Conservation (phyloP, 2,888 invertebrate genomes). For the Drosophila maculinotata region DNA sequence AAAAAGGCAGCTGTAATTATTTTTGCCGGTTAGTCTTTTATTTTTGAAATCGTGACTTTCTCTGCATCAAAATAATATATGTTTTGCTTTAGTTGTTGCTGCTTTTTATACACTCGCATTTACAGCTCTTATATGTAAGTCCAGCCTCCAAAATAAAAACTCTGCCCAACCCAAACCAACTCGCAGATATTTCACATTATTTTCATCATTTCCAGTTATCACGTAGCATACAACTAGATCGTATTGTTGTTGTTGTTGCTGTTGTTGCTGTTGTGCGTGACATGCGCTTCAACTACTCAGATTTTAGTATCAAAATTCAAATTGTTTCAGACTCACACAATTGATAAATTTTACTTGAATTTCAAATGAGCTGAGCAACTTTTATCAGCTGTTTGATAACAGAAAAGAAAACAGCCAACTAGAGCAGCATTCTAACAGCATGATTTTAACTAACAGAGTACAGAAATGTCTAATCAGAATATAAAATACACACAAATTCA, state of each 20-base stretch:
- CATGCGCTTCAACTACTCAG: constrained; percentile 54
- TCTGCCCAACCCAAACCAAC: constrained; percentile 21
- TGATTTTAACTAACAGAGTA: too few relatives aligned
- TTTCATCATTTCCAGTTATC: constrained; percentile 34
- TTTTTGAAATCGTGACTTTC: constrained; percentile 58
- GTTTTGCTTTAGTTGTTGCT: constrained; percentile 28
- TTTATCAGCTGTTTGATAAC: background rate
- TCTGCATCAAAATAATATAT: constrained; percentile 54
- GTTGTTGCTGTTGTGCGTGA: constrained; percentile 61
- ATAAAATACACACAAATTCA: too few relatives aligned
- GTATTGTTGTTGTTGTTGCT: constrained; percentile 19
- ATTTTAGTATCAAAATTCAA: constrained; percentile 31
- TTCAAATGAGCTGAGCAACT: background rate
- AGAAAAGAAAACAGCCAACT: background rate
- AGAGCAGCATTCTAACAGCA: background rate
- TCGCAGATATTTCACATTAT: constrained; percentile 16
- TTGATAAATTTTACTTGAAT: constrained; percentile 40
- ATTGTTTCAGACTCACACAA: constrained; percentile 30
- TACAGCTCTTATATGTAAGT: constrained; percentile 28
- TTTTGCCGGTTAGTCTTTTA: constrained; percentile 42
- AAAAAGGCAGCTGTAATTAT: constrained; percentile 57
- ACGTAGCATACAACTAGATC: constrained; percentile 57
- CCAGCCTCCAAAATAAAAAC: constrained; percentile 52
- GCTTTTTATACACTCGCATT: background rate
- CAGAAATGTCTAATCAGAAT: too few relatives aligned